These are phyloP conservation scores for Virgularia gustaviana DNA, from an alignment of 92 coral and sea anemone species.

Conservation along the genomic window DNA sequence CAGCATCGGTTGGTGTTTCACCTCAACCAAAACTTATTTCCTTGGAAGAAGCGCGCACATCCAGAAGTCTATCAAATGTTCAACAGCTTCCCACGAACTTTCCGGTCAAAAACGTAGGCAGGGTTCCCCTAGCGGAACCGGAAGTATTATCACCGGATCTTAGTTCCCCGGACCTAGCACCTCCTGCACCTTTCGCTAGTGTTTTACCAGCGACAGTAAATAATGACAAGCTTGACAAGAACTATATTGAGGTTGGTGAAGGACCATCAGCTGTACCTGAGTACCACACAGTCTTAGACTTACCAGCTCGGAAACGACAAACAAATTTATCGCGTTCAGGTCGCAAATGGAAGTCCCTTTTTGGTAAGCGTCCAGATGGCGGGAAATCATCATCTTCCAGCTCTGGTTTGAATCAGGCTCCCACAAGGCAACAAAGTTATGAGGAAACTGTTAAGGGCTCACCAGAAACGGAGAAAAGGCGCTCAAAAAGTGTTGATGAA, in stretches of 20 bases:
- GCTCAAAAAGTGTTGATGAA: conserved; percentile 34
- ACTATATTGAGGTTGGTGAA: conserved; percentile 38
- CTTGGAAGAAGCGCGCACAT: conserved; percentile 89
- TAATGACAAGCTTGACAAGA: conserved; percentile 24
- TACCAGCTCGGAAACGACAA: conserved; percentile 17
- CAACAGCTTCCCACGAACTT: background rate
- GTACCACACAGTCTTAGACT: conserved; percentile 21
- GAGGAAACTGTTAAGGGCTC: conserved; percentile 11
- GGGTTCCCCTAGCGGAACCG: conserved; percentile 52
- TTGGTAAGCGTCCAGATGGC: conserved; percentile 29
- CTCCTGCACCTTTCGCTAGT: conserved; percentile 39
- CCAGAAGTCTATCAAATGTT: conserved; percentile 7
- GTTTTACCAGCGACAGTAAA: background rate
- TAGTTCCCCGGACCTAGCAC: conserved; percentile 40
- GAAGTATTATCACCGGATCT: conserved; percentile 48
- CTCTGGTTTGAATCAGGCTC: conserved; percentile 13
- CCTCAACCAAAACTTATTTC: conserved; percentile 91
- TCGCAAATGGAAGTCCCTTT: conserved; percentile 30
- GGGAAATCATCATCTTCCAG: background rate
- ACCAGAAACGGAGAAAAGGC: background rate
- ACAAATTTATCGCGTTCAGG: conserved; percentile 1
- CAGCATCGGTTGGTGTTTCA: conserved; percentile 89
- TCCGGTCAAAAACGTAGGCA: background rate
- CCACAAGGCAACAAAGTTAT: conserved; percentile 29
- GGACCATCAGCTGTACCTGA: conserved; percentile 30